These are phyloP conservation scores for Apotomis turbidana DNA, from an alignment of 2,888 invertebrate genomes.

Conservation along the genomic window DNA sequence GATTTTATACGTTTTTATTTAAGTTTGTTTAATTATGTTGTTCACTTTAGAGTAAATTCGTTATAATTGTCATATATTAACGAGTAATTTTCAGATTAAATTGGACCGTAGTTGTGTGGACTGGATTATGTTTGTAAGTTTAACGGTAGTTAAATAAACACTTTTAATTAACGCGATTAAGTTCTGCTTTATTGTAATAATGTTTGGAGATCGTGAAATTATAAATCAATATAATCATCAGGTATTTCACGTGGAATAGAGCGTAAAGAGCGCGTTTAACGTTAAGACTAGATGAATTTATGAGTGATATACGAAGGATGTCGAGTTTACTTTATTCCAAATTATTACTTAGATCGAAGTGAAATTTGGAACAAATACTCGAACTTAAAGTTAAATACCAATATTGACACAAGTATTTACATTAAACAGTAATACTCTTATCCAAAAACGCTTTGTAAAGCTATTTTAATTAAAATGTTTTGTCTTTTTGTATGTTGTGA, in stretches of 20 bases:
- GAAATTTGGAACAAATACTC: conserved; percentile 1
- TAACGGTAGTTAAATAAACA: no score
- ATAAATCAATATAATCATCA: no score
- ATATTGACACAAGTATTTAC: conserved; percentile 36
- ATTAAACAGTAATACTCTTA: conserved; percentile 15
- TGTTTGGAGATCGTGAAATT: no score
- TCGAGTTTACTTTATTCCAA: conserved; percentile 6
- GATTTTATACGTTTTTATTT: no score
- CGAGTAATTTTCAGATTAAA: no score
- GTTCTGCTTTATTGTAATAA: no score
- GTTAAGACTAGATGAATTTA: conserved; percentile 28
- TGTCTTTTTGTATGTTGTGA: neutral
- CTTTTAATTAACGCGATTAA: no score
- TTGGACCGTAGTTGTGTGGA: no score
- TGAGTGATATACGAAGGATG: conserved; percentile 26
- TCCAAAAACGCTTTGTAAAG: neutral
- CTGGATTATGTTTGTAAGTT: no score
- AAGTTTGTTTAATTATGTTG: no score
- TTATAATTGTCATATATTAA: no score
- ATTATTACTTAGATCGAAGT: neutral
- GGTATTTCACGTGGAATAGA: neutral
- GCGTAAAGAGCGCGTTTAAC: neutral
- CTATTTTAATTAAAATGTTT: neutral
- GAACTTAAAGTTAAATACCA: conserved; percentile 26
- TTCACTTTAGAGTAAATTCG: no score